phyloP scores from a whole-genome alignment of 2,797 vertebrate genomes.

The Lerista edwardsae region DNA sequence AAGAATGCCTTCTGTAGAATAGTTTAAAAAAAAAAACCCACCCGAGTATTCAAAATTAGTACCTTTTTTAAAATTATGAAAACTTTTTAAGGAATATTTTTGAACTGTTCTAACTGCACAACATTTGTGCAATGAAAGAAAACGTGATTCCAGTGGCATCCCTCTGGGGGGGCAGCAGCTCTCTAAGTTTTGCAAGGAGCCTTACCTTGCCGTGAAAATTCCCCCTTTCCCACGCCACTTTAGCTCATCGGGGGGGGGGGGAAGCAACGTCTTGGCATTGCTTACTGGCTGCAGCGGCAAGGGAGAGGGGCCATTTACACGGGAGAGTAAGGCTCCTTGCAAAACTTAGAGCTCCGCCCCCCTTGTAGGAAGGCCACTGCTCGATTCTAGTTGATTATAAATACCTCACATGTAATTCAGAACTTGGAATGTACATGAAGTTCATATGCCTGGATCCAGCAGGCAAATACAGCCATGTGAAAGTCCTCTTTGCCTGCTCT shows the following conservation, averaged over 20 bases:
- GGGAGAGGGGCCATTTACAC: too few species aligned
- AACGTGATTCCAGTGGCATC: neutral
- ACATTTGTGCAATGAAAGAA: neutral
- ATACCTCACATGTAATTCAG: neutral
- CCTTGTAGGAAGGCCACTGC: too few species aligned
- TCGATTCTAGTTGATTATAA: neutral
- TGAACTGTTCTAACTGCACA: conserved; percentile 19
- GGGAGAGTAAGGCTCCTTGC: too few species aligned
- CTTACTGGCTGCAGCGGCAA: too few species aligned
- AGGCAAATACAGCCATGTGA: neutral
- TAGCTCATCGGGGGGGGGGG: too few species aligned
- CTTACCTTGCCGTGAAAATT: too few species aligned
- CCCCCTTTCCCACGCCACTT: too few species aligned
- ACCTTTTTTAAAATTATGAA: conserved; percentile 30
- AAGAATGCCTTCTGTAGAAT: conserved; percentile 37
- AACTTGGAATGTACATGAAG: neutral
- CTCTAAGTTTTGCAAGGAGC: too few species aligned
- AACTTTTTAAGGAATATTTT: neutral
- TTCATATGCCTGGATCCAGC: neutral
- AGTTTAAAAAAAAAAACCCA: too few species aligned
- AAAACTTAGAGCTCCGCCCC: too few species aligned
- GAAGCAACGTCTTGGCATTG: too few species aligned
- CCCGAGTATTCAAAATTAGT: conserved; percentile 24
- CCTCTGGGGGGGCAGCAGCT: too few species aligned
- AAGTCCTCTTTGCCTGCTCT: neutral